Percentiles rank a stretch among this genome's conserved stretches.
Evolutionary conservation across 2,113 vertebrate genomes (phyloP).

Genomic region (Oryzias javanicus): DNA sequence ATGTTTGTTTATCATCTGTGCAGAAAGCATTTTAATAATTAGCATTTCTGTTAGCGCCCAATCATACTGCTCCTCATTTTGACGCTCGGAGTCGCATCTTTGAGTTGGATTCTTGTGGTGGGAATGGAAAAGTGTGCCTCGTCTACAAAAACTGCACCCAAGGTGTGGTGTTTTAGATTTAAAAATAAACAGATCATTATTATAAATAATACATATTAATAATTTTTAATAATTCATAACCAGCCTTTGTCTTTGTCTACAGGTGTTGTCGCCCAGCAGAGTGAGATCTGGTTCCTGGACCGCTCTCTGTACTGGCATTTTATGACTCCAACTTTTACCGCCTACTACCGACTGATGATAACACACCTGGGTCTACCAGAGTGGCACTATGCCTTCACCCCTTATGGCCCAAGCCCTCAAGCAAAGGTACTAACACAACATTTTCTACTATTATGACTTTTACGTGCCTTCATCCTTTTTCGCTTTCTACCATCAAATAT

Average conservation of each 20-base stretch:
- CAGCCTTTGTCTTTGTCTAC: conserved; percentile 16
- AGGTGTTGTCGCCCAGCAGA: conserved; percentile 81
- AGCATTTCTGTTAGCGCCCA: conserved; percentile 45
- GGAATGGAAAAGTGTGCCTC: conserved; percentile 93
- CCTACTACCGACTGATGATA: conserved; percentile 93
- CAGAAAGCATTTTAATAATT: not conserved
- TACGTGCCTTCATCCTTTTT: too few species aligned
- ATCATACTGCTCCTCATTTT: conserved; percentile 83
- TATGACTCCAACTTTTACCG: conserved; percentile 88
- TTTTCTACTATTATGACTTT: too few species aligned
- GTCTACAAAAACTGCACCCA: conserved; percentile 87
- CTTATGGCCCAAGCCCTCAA: conserved; percentile 90
- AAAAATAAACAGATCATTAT: too few species aligned
- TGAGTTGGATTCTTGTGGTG: conserved; percentile 89
- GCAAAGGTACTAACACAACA: conserved; percentile 96
- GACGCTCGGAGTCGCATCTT: conserved; percentile 88
- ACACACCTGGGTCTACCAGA: conserved; percentile 93
- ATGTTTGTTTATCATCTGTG: too few species aligned
- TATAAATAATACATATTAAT: too few species aligned
- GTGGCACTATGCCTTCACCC: conserved; percentile 93
- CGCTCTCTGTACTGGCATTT: conserved; percentile 93
- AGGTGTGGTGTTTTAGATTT: conserved; percentile 71
- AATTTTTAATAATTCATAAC: not conserved
- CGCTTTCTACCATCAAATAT: too few species aligned
- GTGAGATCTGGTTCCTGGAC: conserved; percentile 96